Percentiles rank a stretch among this genome's conserved stretches.
Evolutionary conservation across 2,113 vertebrate genomes (phyloP).

Genomic region (Choloepus hoffmanni): DNA sequence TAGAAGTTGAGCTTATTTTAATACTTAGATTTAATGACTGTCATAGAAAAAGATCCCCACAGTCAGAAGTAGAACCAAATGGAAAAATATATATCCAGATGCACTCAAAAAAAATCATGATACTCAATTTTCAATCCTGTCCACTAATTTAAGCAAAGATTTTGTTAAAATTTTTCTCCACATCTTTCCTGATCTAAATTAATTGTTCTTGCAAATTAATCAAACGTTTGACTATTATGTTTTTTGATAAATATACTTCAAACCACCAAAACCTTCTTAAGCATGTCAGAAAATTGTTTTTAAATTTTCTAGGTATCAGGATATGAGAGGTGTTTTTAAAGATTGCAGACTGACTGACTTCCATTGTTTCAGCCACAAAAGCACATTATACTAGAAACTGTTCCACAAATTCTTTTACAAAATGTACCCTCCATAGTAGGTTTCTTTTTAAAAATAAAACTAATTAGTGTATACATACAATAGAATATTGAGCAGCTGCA

Average conservation of each 20-base stretch:
- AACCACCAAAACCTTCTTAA: constrained; percentile 36
- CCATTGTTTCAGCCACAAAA: neutral
- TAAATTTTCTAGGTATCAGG: neutral
- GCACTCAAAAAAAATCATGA: neutral
- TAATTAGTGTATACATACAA: no score
- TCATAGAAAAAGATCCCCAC: neutral
- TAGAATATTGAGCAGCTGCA: no score
- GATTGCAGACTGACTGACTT: neutral
- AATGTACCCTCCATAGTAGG: neutral
- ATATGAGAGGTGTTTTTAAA: constrained; percentile 48
- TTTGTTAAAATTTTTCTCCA: constrained; percentile 35
- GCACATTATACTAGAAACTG: neutral
- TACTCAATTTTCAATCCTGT: neutral
- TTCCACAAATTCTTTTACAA: constrained; percentile 9
- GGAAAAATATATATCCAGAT: neutral
- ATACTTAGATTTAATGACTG: neutral
- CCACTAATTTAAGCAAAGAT: neutral
- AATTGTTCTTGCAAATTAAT: constrained; percentile 37
- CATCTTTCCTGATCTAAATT: neutral
- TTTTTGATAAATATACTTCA: constrained; percentile 30
- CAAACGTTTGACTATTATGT: neutral
- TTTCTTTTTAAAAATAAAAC: neutral
- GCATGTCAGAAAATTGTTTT: constrained; percentile 38
- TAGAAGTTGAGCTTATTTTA: constrained; percentile 20
- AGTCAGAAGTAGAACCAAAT: neutral